Evolutionary conservation across 1,140 invertebrate species (phyloP).

Genomic region (Holcopasites calliopsidis): DNA sequence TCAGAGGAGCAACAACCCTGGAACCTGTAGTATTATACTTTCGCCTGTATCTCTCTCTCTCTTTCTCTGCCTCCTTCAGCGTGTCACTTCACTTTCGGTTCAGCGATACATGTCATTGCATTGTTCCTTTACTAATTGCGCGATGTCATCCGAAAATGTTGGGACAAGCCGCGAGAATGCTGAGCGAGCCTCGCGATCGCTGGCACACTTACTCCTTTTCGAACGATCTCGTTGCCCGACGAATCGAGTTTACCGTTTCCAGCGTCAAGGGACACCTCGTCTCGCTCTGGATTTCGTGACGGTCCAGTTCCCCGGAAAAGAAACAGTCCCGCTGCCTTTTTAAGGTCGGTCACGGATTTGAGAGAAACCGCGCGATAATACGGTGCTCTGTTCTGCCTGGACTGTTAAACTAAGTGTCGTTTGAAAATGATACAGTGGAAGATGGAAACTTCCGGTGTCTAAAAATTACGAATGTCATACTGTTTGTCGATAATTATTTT

Average conservation of each 20-base stretch:
- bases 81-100: neutral
- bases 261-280: slow-evolving; percentile 12
- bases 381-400: neutral
- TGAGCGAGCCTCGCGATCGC: neutral
- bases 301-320: slow-evolving; percentile 32
- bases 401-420: neutral
- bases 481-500: too few relatives aligned
- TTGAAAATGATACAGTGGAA: too few relatives aligned
- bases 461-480: too few relatives aligned
- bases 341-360: neutral
- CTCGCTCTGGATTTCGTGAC: slow-evolving; percentile 36
- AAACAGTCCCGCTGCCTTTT: neutral
- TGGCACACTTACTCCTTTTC: neutral
- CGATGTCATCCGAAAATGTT: neutral
- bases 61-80: neutral
- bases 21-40: neutral
- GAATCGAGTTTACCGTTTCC: slow-evolving; percentile 1
- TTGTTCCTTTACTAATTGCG: neutral
- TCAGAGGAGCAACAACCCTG: slow-evolving; percentile 48
- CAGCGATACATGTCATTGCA: neutral
- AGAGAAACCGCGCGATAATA: neutral
- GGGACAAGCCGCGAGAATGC: neutral
- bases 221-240: slow-evolving; percentile 18
- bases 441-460: too few relatives aligned
- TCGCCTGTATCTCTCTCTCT: neutral